Base-by-base conservation (phyloP, 2,888 invertebrate species). In the Lampropteryx suffumata region DNA sequence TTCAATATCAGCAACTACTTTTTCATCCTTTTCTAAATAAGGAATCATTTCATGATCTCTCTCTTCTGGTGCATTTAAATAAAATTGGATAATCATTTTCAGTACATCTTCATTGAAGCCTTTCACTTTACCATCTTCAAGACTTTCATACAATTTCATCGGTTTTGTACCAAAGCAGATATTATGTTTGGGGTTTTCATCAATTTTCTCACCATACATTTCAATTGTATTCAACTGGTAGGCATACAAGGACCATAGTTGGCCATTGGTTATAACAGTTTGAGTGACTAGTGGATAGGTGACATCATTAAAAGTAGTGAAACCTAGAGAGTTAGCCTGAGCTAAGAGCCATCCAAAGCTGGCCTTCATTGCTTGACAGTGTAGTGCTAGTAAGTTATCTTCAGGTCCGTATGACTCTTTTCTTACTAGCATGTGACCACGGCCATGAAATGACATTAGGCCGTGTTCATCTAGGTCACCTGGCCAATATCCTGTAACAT, bases 261-360 rank as follows among this genome's bases (percentile, higher is more conserved):
- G 93, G 0, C 99, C 99, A 83, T 99, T 95, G 0, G 98, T 97
- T 29, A 98, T 91, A 9, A 98, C 89, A 10, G 95, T 94, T 91
- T 99, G 99, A 2, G 96, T 95, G 0, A 94, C 93, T 47, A 99
- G 79, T 0, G 99, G 99, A 77, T 98, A 98, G 0, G 96, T 97
- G 11, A 98, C 67, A 61, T 99, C 99, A 64, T 96, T 95, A 74
- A 92, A 97, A 10, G 96, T 95, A 27, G 95, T 96, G 79, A 99
- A 99, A 13, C 99, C 97, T 80, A 95, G 94, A 76, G 94, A 94
- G 74, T 93, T 94, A 1, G 97, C 96, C 82, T 96, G 95, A 0
- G 94, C 92, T 54, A 94, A 79, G 0, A 97, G 84, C 95, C 97
- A 97, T 0, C 94, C 93, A 74, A 95, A 98, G 30, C 96, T 95